Percentiles rank a stretch among this genome's conserved stretches.
phyloP scores from a whole-genome alignment of 2,888 invertebrate genomes.

The Shargacucullia verbasci region DNA sequence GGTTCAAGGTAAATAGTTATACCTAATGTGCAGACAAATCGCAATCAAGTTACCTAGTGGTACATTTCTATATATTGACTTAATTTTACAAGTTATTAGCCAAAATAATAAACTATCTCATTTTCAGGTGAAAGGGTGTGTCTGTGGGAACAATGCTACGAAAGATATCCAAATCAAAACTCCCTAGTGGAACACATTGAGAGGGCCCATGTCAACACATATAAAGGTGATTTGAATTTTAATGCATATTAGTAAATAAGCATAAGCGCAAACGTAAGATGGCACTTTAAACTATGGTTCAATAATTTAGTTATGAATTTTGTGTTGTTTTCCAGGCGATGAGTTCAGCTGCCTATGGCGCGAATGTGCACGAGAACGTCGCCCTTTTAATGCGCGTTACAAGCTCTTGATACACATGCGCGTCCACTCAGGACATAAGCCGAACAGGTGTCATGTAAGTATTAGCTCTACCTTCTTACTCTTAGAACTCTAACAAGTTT shows the following conservation, averaged over 20 bases:
- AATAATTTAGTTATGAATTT: too few species aligned
- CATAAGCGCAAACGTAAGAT: too few species aligned
- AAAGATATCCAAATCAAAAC: slow-evolving; percentile 93
- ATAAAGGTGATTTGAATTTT: slow-evolving; percentile 87
- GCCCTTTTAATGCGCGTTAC: slow-evolving; percentile 99
- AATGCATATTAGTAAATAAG: too few species aligned
- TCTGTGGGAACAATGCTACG: slow-evolving; percentile 96
- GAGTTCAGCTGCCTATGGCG: slow-evolving; percentile 98
- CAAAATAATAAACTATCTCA: neutral
- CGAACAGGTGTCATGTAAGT: slow-evolving; percentile 98
- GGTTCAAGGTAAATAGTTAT: slow-evolving; percentile 69
- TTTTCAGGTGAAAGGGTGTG: slow-evolving; percentile 89
- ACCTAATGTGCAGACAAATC: neutral
- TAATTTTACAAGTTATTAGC: too few species aligned
- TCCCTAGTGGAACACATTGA: slow-evolving; percentile 95
- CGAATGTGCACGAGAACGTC: slow-evolving; percentile 95
- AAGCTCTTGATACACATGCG: slow-evolving; percentile 99
- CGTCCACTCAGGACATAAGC: slow-evolving; percentile 99
- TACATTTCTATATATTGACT: too few species aligned
- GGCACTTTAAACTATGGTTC: too few species aligned
- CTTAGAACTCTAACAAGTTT: too few species aligned
- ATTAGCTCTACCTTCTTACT: neutral
- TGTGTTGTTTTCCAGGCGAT: slow-evolving; percentile 86
- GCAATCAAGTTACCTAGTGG: too few species aligned
- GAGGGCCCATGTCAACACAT: slow-evolving; percentile 95